Evolutionary conservation across 2,113 vertebrate species (phyloP).

Genomic region (Syngnathus scovelli): DNA sequence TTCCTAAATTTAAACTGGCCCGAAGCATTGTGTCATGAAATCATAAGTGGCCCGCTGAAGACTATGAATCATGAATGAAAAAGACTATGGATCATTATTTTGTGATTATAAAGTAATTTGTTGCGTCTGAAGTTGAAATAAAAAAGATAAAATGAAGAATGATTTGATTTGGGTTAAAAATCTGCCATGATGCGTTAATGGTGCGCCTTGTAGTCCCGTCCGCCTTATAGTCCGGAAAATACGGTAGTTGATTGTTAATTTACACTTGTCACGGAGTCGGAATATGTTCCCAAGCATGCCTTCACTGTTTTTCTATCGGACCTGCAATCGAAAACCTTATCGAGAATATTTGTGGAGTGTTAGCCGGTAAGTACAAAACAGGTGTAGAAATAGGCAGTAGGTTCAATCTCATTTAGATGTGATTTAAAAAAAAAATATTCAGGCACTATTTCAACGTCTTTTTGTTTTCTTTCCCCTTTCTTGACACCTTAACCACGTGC

Average conservation of each 20-base stretch:
- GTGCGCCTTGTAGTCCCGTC: too few relatives aligned
- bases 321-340: slow-evolving; percentile 46
- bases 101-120: too few relatives aligned
- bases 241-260: not conserved
- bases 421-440: not conserved
- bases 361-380: slow-evolving; percentile 47
- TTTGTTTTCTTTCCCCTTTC: slow-evolving; percentile 53
- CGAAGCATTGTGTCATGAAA: too few relatives aligned
- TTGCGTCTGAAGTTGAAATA: too few relatives aligned
- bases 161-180: too few relatives aligned
- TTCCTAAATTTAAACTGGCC: too few relatives aligned
- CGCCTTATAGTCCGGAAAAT: too few relatives aligned
- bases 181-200: too few relatives aligned
- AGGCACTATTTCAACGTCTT: slow-evolving; percentile 46
- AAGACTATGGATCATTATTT: too few relatives aligned
- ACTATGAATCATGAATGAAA: too few relatives aligned
- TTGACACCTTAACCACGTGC: slow-evolving; percentile 60
- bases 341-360: slow-evolving; percentile 19
- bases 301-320: slow-evolving; percentile 48
- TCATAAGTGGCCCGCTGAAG: too few relatives aligned
- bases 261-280: not conserved
- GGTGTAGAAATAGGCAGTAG: slow-evolving; percentile 28
- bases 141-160: too few relatives aligned
- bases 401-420: not conserved
- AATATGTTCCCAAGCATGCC: slow-evolving; percentile 44